These are phyloP conservation scores for Muscicapa striata DNA, from an alignment of 2,797 vertebrate genomes.

Conservation along the genomic window DNA sequence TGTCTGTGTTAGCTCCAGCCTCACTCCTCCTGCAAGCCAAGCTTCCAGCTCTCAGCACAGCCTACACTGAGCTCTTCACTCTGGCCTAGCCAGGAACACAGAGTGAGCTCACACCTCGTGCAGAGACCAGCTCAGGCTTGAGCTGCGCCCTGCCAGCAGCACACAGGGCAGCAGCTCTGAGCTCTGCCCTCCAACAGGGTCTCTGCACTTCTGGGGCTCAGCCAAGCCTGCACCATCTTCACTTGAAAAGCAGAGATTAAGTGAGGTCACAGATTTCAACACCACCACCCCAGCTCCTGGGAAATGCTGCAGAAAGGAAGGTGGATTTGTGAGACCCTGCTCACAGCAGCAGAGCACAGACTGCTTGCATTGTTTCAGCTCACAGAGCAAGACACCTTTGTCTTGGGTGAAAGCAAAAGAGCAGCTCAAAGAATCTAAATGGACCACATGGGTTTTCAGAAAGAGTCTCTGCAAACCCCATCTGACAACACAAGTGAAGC, in stretches of 20 bases:
- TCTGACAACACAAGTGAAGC: neutral
- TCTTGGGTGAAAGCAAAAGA: neutral
- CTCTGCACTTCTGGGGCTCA: neutral
- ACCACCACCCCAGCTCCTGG: neutral
- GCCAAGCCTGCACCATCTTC: neutral
- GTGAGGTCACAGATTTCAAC: neutral
- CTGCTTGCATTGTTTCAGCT: neutral
- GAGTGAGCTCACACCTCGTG: neutral
- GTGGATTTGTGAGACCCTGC: neutral
- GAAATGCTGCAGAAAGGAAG: neutral
- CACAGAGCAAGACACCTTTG: neutral
- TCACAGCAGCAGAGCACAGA: neutral
- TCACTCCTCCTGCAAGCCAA: neutral
- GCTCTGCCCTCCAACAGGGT: neutral
- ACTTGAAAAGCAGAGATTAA: neutral
- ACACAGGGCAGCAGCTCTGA: neutral
- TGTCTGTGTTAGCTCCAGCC: neutral
- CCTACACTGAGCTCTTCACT: slow-evolving; percentile 8
- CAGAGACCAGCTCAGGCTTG: neutral
- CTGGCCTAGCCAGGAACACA: neutral
- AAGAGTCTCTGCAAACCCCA: neutral
- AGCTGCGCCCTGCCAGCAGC: neutral
- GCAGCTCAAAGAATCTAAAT: neutral
- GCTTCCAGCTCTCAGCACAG: neutral
- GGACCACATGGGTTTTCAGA: neutral